These are phyloP conservation scores for Diarsia brunnea DNA, from an alignment of 2,888 invertebrate species.

Conservation along the genomic window DNA sequence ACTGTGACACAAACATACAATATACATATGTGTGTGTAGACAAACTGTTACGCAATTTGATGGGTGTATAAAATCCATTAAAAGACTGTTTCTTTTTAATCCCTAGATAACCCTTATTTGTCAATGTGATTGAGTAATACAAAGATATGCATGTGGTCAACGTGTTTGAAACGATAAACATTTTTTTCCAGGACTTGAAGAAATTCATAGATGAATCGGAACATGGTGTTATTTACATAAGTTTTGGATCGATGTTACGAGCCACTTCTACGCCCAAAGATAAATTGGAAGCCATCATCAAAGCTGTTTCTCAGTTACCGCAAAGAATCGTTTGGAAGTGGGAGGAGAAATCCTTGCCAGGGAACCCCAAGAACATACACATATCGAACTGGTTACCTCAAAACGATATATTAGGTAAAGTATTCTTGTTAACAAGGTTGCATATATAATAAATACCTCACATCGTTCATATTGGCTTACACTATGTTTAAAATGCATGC, in stretches of 20 bases:
- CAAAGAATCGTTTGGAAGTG: constrained; percentile 94
- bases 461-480: neutral
- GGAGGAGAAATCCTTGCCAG: constrained; percentile 91
- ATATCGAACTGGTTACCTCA: constrained; percentile 93
- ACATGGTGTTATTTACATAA: constrained; percentile 93
- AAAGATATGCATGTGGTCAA: neutral
- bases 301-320: constrained; percentile 91
- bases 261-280: constrained; percentile 91
- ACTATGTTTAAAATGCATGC: neutral
- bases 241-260: constrained; percentile 94
- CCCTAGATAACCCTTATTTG: neutral
- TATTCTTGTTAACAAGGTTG: neutral
- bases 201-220: constrained; percentile 92
- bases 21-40: neutral
- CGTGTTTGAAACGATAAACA: neutral
- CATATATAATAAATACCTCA: neutral
- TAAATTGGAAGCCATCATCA: constrained; percentile 91
- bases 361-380: constrained; percentile 91
- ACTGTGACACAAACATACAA: neutral
- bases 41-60: neutral
- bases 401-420: constrained; percentile 92
- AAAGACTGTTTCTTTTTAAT: neutral
- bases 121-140: neutral
- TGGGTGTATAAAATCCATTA: neutral
- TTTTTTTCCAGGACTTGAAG: constrained; percentile 88